A percentile compares a stretch with the other conserved stretches of the same genome.
Conservation (phyloP, 2,888 invertebrate species). For the Monopis laevigella region DNA sequence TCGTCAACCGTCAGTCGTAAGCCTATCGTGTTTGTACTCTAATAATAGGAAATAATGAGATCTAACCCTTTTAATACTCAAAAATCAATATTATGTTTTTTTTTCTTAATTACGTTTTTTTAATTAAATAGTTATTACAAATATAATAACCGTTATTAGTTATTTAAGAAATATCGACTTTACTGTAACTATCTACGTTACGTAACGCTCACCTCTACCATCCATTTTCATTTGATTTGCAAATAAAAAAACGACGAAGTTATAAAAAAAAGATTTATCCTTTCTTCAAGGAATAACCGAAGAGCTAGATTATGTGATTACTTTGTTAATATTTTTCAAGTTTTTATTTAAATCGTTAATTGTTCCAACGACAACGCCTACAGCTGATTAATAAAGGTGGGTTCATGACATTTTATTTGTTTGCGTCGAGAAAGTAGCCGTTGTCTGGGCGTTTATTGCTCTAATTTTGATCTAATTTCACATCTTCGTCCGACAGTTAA, state of each 20-base stretch:
- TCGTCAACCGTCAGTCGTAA: too few relatives aligned
- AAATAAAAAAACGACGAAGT: conserved; percentile 50
- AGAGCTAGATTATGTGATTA: conserved; percentile 45
- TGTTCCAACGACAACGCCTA: conserved; percentile 24
- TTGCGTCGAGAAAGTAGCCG: conserved; percentile 60
- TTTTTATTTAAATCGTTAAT: conserved; percentile 32
- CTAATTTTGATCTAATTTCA: conserved; percentile 51
- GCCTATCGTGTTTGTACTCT: too few relatives aligned
- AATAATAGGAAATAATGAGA: too few relatives aligned
- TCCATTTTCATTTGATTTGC: conserved; percentile 52
- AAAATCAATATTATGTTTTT: too few relatives aligned
- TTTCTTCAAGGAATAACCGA: conserved; percentile 22
- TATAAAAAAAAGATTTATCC: not conserved
- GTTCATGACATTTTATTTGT: conserved; percentile 54
- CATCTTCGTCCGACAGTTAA: conserved; percentile 29
- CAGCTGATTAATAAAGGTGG: conserved; percentile 40
- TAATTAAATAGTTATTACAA: too few relatives aligned
- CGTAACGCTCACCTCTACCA: too few relatives aligned
- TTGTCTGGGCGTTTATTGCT: conserved; percentile 39
- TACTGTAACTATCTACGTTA: too few relatives aligned
- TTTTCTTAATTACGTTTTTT: too few relatives aligned
- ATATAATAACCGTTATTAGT: too few relatives aligned
- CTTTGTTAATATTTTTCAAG: conserved; percentile 31
- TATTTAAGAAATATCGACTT: too few relatives aligned
- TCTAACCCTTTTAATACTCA: too few relatives aligned